Evolutionary conservation across 2,888 invertebrate species (phyloP), one percentile per base, ranked within the genome.

Genomic region (Hypolimnas misippus): DNA sequence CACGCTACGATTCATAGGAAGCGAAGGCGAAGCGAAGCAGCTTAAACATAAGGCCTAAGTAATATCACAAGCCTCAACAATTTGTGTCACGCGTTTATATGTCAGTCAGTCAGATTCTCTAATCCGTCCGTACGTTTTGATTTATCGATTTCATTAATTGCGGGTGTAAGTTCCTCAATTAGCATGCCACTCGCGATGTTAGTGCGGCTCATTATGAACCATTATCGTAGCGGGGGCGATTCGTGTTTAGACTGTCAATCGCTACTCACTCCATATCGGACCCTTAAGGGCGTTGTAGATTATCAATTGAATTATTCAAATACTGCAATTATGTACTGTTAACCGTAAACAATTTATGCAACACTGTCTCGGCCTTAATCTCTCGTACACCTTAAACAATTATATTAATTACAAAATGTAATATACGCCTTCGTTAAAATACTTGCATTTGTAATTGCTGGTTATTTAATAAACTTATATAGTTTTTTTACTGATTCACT

Each of bases 221-320:
- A 86, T 88, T 86, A 89, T 80, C 76, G 76, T 77, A 76, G 76
- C 74, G 72, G 75, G 78, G 80, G 74, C 81, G 77, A 57, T 69
- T 84, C 89, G 86, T 87, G 89, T 73, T 68, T 72, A 68, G 88
- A 76, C 77, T 87, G 70, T 68, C 65, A 76, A 87, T 70, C 38
- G 65, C 61, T 63, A 68, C 67, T 66, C 78, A 74, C 74, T 76
- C 82, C 81, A 77, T 77, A 75, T 72, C 59, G 62, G 70, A 73
- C 71, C 72, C 77, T 78, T 73, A 75, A 76, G 80, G 76, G 73
- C 76, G 70, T 65, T 71, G 70, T 68, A 72, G 75, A 73, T 77
- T 74, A 74, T 80, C 76, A 75, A 70, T 73, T 81, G 74, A 76
- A 81, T 81, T 75, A 79, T 79, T 83, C 76, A 82, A 76, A 79